Evolutionary conservation across 2,797 vertebrate species (phyloP), one percentile per base, ranked within the genome.

Genomic region (Oophaga sylvatica): DNA sequence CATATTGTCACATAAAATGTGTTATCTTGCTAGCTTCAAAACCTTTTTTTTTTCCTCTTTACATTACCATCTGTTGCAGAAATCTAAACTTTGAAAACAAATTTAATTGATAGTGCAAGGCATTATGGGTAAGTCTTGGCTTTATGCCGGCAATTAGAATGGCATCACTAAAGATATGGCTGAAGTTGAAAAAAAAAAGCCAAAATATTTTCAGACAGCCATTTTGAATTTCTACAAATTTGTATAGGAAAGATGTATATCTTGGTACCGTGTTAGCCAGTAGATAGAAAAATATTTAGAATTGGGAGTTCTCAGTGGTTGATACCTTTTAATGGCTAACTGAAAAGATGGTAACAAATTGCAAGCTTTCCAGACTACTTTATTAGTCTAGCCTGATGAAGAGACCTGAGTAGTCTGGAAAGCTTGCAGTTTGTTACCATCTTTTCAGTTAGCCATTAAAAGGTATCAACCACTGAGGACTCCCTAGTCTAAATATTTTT

Each of bases 61-160:
- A 89, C 88, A 89, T 89, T 89, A 89, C 88, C 88, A 89, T 89
- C 88, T 89, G 88, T 86, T 89, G 84, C 84, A 89, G 73, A n/a
- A 89, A 89, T 89, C 73, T 89, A 86, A 89, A 89, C 88, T 89
- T 89, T 89, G 88, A 89, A 89, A 89, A 89, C 88, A 89, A 89
- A 86, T 89, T 89, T 89, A 89, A 89, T 89, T 89, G 88, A 89
- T 78, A 56, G 62, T 79, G 88, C 84, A 83, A 70, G 48, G 88
- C 70, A 86, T 78, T 83, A 19, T 89, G 88, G 88, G 88, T 78
- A 86, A 76, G n/a, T 13, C 67, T 77, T 89, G 88, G 88, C 88
- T 78, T 13, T 63, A 73, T 89, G 88, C 88, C 88, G 79, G 63
- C 65, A 83, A 86, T 71, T 78, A 86, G 88, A 86, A 89, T 86